Evolutionary conservation across 2,797 vertebrate species (phyloP).

Genomic region (Aplochiton taeniatus): DNA sequence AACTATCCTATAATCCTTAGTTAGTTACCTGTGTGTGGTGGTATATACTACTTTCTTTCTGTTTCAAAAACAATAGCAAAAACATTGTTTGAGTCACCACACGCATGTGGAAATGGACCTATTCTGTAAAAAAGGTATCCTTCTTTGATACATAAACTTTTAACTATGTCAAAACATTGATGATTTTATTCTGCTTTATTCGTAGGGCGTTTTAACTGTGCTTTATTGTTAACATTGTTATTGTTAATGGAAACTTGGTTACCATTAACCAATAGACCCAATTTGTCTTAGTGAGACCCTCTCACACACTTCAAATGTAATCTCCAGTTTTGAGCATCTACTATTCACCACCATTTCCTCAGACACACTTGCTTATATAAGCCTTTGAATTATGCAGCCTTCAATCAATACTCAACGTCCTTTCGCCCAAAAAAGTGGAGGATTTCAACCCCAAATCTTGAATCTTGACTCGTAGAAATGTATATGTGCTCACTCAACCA

Average conservation of each 20-base stretch:
- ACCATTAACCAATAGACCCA: slow-evolving; percentile 18
- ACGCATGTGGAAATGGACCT: too few species aligned
- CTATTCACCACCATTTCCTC: slow-evolving; percentile 66
- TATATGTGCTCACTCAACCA: slow-evolving; percentile 64
- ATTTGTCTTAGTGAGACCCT: slow-evolving; percentile 37
- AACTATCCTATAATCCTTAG: too few species aligned
- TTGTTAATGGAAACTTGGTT: not conserved
- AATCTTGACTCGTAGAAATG: slow-evolving; percentile 79
- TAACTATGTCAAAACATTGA: too few species aligned
- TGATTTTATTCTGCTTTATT: too few species aligned
- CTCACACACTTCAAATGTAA: slow-evolving; percentile 43
- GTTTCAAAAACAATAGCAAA: too few species aligned
- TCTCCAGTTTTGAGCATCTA: slow-evolving; percentile 63
- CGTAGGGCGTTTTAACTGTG: too few species aligned
- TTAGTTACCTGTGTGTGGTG: too few species aligned
- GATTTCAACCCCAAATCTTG: slow-evolving; percentile 44
- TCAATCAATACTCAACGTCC: slow-evolving; percentile 73
- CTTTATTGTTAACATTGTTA: too few species aligned
- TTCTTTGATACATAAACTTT: too few species aligned
- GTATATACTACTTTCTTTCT: too few species aligned
- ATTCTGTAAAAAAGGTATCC: too few species aligned
- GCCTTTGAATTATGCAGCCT: slow-evolving; percentile 78
- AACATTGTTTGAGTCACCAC: too few species aligned
- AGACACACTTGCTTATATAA: slow-evolving; percentile 69
- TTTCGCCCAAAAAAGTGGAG: slow-evolving; percentile 28